Conservation (phyloP, 2,113 vertebrate species). For the Equus quagga region DNA sequence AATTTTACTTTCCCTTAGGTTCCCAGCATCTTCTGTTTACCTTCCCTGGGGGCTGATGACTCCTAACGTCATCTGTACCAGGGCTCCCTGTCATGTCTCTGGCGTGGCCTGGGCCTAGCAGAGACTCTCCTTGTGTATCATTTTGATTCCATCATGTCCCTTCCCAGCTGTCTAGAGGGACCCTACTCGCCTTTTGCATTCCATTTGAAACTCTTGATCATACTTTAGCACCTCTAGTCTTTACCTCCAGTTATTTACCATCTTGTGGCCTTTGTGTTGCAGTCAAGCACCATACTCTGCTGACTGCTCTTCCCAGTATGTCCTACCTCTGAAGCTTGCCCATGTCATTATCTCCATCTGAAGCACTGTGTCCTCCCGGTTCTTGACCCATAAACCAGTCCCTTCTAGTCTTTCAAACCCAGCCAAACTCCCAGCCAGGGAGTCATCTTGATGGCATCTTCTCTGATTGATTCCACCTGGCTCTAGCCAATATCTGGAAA, state of each 20-base stretch:
- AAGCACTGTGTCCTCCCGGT: not conserved
- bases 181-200: not conserved
- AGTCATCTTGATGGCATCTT: not conserved
- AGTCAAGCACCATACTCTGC: no score
- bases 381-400: not conserved
- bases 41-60: accelerated
- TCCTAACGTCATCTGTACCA: accelerated
- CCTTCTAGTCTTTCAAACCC: not conserved
- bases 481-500: not conserved
- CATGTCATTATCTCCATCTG: accelerated
- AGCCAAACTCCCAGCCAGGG: not conserved
- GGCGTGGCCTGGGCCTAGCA: not conserved
- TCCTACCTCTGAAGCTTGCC: no score
- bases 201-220: not conserved
- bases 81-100: not conserved
- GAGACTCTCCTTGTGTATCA: not conserved
- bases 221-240: no score
- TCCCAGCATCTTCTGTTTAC: not conserved
- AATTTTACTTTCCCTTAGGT: not conserved
- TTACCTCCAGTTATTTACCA: not conserved
- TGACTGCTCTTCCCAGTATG: accelerated
- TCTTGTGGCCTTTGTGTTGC: not conserved
- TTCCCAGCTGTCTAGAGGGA: not conserved
- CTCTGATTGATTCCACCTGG: not conserved
- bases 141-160: not conserved